Evolutionary conservation across 2,888 invertebrate species (phyloP).

Genomic region (Acleris cristana): DNA sequence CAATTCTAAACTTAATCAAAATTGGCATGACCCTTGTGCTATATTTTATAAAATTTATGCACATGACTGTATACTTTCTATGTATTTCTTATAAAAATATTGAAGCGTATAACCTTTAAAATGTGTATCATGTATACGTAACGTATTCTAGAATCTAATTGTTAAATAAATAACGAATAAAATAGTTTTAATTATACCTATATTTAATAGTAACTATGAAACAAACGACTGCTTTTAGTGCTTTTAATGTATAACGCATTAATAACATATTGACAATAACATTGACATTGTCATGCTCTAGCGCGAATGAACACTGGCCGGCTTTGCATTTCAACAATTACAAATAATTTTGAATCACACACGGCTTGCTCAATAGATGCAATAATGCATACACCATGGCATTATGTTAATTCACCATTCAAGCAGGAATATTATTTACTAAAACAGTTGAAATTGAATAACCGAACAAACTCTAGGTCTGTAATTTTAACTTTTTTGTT

Average conservation of each 20-base stretch:
- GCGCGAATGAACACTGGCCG: conserved; percentile 33
- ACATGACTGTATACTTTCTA: conserved; percentile 16
- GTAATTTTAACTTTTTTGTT: not conserved
- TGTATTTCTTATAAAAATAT: conserved; percentile 1
- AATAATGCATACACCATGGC: conserved; percentile 37
- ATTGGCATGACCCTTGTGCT: conserved; percentile 1
- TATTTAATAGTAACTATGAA: conserved; percentile 6
- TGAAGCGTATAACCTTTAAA: conserved; percentile 3
- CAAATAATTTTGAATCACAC: conserved; percentile 42
- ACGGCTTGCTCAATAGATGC: conserved; percentile 47
- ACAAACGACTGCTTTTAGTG: conserved; percentile 35
- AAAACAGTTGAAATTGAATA: not conserved
- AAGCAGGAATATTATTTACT: not conserved
- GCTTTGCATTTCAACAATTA: conserved; percentile 35
- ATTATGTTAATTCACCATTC: too few relatives aligned
- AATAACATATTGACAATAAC: conserved; percentile 19
- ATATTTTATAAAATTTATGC: conserved; percentile 18
- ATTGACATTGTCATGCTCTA: conserved; percentile 30
- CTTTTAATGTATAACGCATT: conserved; percentile 33
- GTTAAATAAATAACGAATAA: conserved; percentile 17
- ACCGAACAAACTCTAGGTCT: not conserved
- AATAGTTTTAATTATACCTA: conserved; percentile 1
- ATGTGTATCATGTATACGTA: conserved; percentile 20
- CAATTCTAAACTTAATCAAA: conserved; percentile 5
- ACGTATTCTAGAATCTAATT: conserved; percentile 24